Base-by-base conservation (phyloP, 1,140 invertebrate genomes). In the Caenorhabditis tropicalis region DNA sequence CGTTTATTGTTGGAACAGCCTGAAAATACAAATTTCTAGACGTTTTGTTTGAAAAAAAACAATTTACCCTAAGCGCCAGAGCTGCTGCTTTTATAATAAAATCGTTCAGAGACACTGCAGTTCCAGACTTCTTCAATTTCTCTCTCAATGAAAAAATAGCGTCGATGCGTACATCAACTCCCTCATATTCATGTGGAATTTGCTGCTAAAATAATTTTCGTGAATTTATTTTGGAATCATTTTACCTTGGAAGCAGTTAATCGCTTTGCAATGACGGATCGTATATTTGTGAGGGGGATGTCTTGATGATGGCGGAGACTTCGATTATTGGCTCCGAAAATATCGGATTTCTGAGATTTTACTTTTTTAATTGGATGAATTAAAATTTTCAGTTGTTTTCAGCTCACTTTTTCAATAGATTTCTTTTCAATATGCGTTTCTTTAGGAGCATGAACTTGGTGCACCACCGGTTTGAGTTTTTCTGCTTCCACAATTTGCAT, bases 1-100 rank as follows among this genome's bases (percentile, higher is more conserved):
- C 79, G 43, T 99, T 99, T 1, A 94, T 95, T 89, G 97, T 95
- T 0, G 98, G 98, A 65, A 99, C 95, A 92, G 95, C 95, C 90
- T 94, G 94, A 92, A 95, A 96, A 15, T 98, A 95, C n/a, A 81
- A 96, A 92, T 2, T 96, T 96, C n/a, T 95, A 94, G 1, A 96
- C 9, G 9, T 60, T 24, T 16, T 15, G 7, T 51, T 82, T 82
- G 21, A 31, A 3, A 27, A 27, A 33, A 0, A 19, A 36, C 9
- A 70, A 24, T 60, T 31, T n/a, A 58, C 70, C 19, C 39, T 79
- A 1, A 84, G 31, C 19, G 70, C 70, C 5, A 84, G 16, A 12
- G 31, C 70, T 46, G 58, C 70, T n/a, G 79, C 83, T 31, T 84
- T 84, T 10, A 84, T 70, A 48, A 84, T 84, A 29, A 84, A 84